Evolutionary conservation across 2,888 invertebrate genomes (phyloP), one percentile per base, ranked within the genome.

Genomic region (Drosophila koepferae): DNA sequence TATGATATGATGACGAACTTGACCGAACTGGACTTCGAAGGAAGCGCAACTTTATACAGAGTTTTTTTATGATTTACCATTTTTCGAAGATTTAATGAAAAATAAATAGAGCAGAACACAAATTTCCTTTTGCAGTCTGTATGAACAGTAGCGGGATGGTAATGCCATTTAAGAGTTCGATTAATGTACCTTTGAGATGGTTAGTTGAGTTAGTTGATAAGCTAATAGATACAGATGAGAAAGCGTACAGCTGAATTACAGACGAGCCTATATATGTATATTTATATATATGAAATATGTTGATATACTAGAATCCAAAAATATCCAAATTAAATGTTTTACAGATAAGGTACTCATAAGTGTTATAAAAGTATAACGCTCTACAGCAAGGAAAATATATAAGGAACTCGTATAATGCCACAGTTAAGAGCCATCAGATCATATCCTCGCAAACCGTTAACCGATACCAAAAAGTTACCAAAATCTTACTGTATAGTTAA

Each of bases 151-250:
- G 38, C 31, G 38, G 38, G 62, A 18, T 46, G 62, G 63, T 46
- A 20, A 43, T 18, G 41, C 31, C 48, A 18, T 46, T 59, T 9
- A 38, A 56, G 51, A 41, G 59, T 55, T 77, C 56, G 73, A 80
- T 64, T 14, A 51, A 81, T 63, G 81, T 80, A 80, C 80, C 80
- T 80, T 51, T 81, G 59, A 68, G 43, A 76, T 62, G 62, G 62
- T 71, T 70, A 75, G 58, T 75, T 71, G 60, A 65, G 31, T 59
- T 73, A 67, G 64, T 55, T 64, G 72, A 63, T 59, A 72, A 70
- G 62, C 51, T 54, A 44, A 28, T 48, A 44, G n/a, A 64, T 36
- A 16, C n/a, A 40, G 36, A 41, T 41, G 7, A 43, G 63, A 61
- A 20, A 58, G 31, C 20, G 31, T 31, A n/a, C 23, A 40, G 31